These are phyloP conservation scores for Phalera bucephala DNA, from an alignment of 2,888 invertebrate genomes.

Conservation along the genomic window DNA sequence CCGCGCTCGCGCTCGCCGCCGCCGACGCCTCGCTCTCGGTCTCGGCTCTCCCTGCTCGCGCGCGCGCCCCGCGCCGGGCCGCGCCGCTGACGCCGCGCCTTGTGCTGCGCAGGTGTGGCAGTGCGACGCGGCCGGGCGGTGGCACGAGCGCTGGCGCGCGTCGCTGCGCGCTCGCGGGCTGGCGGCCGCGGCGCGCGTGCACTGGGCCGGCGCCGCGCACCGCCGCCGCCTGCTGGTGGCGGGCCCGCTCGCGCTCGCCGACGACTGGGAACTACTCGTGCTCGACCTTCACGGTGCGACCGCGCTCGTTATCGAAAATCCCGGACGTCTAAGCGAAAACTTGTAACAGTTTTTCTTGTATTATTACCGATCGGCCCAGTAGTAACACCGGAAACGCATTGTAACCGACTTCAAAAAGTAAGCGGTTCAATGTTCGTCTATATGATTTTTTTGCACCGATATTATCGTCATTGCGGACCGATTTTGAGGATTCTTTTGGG, in stretches of 20 bases:
- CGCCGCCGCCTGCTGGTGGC: conserved; percentile 48
- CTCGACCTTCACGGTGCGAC: conserved; percentile 34
- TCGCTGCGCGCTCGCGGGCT: conserved; percentile 38
- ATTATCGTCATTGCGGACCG: too few species aligned
- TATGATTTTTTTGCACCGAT: too few species aligned
- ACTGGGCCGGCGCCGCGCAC: conserved; percentile 32
- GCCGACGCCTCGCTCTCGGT: conserved; percentile 19
- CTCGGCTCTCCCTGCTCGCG: conserved; percentile 21
- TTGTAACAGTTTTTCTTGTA: too few species aligned
- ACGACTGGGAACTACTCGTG: conserved; percentile 56
- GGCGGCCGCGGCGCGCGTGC: conserved; percentile 34
- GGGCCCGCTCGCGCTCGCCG: conserved; percentile 50
- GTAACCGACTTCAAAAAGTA: too few species aligned
- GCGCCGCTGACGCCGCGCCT: conserved; percentile 21
- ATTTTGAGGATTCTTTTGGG: too few species aligned
- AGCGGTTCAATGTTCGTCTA: too few species aligned
- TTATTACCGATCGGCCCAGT: too few species aligned
- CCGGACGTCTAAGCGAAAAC: too few species aligned
- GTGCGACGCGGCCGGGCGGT: conserved; percentile 27
- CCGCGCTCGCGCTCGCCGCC: conserved; percentile 17
- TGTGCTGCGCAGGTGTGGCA: conserved; percentile 39
- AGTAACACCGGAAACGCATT: too few species aligned
- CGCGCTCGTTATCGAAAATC: too few species aligned
- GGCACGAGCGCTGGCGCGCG: conserved; percentile 19
- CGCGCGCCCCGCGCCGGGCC: conserved; percentile 30